phyloP scores from a whole-genome alignment of 2,797 vertebrate species.

The Apogon hyalosoma region DNA sequence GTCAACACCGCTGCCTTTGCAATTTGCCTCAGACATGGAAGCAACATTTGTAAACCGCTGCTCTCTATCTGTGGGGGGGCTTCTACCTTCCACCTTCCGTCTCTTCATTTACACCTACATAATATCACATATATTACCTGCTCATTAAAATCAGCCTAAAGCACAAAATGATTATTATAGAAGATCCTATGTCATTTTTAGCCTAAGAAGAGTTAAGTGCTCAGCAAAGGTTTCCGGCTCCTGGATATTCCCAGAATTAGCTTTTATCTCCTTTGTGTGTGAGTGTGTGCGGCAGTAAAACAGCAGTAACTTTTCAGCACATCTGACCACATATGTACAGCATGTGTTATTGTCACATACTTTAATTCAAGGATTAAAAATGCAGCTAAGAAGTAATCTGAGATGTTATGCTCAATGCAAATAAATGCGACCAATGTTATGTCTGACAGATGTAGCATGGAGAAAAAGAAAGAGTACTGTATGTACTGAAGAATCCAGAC shows the following conservation, averaged over 20 bases:
- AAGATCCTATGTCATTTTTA: background rate
- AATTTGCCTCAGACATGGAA: constrained; percentile 44
- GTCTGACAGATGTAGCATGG: background rate
- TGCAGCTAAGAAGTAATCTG: background rate
- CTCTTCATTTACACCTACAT: constrained; percentile 27
- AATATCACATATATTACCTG: constrained; percentile 28
- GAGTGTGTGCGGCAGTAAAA: constrained; percentile 1
- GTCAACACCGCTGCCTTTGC: constrained; percentile 19
- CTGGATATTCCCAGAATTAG: constrained; percentile 6
- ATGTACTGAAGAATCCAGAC: too few relatives aligned
- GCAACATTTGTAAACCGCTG: constrained; percentile 24
- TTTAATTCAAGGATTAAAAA: constrained; percentile 2
- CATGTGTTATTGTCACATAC: constrained; percentile 1
- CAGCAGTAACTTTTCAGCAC: background rate
- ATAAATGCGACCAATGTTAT: background rate
- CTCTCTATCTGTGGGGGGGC: constrained; percentile 30
- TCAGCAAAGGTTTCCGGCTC: background rate
- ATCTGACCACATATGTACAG: background rate
- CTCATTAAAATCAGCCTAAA: constrained; percentile 31
- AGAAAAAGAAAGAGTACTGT: background rate
- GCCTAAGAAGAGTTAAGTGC: background rate
- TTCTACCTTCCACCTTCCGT: constrained; percentile 15
- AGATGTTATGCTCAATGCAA: background rate
- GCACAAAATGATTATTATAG: constrained; percentile 5
- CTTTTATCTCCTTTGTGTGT: background rate